Evolutionary conservation across 2,797 vertebrate genomes (phyloP), one percentile per base, ranked within the genome.

Genomic region (Taenioides sp.): DNA sequence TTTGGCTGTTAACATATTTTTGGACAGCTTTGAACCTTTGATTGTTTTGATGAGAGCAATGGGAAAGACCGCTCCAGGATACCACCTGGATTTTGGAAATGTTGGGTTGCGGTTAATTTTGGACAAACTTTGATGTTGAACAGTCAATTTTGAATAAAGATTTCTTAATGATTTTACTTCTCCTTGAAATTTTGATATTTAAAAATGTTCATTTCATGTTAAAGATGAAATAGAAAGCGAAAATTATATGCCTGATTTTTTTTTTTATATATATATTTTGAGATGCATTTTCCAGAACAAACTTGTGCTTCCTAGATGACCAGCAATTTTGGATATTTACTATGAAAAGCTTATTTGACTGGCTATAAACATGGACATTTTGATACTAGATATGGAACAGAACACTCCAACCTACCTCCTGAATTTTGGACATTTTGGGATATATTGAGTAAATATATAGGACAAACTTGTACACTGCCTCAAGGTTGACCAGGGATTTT

Each of bases 381-480:
- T 72, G 83, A 72, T 66, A 4, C 60, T 10, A 43, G 34, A 18
- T 43, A 63, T 63, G 63, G 22, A 40, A 25, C 12, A 43, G 37
- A 25, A 58, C 25, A 12, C 54, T 55, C n/a, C 34, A 2, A 63
- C 61, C 4, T 63, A 63, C 11, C 18, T 43, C 31, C 20, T 40
- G 10, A 43, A 2, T 12, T 37, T 40, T 11, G 10, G 2, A n/a
- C 1, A 12, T 43, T 2, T 34, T 22, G 18, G 12, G 5, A 65
- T 17, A 25, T 11, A 25, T 18, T 47, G 40, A 65, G 7, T 43
- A 17, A 22, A 61, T 37, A 37, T 14, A n/a, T 4, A 37, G 27
- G 18, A 34, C 59, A 20, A n/a, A 11, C 11, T 14, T 49, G 22
- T 5, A 14, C 20, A 57, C 14, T 1, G 25, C 55, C 68, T 59